Evolutionary conservation across 2,888 invertebrate genomes (phyloP).

Genomic region (Adineta ricciae): DNA sequence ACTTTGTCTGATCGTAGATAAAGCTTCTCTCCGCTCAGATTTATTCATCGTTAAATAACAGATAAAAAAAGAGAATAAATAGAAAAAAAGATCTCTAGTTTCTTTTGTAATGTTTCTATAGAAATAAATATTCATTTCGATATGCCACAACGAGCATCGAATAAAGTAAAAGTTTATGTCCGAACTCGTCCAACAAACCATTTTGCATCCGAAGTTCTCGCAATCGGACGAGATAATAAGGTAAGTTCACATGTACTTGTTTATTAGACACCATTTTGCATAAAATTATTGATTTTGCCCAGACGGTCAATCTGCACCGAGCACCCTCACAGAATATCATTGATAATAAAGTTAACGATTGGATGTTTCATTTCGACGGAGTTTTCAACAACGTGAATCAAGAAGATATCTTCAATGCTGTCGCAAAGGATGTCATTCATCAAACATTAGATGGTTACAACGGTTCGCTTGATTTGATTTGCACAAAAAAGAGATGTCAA

Average conservation of each 20-base stretch:
- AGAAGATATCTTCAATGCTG: conserved; percentile 45
- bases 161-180: conserved; percentile 46
- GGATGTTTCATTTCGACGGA: conserved; percentile 49
- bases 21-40: neutral
- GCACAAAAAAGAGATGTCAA: too few species aligned
- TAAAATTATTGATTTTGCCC: conserved; percentile 29
- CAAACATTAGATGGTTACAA: conserved; percentile 47
- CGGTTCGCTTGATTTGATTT: conserved; percentile 39
- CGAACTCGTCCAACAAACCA: conserved; percentile 45
- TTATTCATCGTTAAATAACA: neutral
- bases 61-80: neutral
- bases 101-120: neutral
- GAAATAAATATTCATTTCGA: neutral
- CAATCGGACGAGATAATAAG: conserved; percentile 44
- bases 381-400: conserved; percentile 47
- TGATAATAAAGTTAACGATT: conserved; percentile 49
- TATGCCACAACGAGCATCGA: conserved; percentile 27
- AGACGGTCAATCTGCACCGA: conserved; percentile 48
- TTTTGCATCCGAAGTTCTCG: conserved; percentile 46
- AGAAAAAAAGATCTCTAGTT: neutral
- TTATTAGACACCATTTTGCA: too few species aligned
- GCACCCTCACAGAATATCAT: conserved; percentile 42
- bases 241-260: conserved; percentile 37
- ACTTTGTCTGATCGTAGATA: neutral
- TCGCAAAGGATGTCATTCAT: conserved; percentile 42